Evolutionary conservation across 2,797 vertebrate genomes (phyloP), one percentile per base, ranked within the genome.

Genomic region (Pipistrellus kuhlii): DNA sequence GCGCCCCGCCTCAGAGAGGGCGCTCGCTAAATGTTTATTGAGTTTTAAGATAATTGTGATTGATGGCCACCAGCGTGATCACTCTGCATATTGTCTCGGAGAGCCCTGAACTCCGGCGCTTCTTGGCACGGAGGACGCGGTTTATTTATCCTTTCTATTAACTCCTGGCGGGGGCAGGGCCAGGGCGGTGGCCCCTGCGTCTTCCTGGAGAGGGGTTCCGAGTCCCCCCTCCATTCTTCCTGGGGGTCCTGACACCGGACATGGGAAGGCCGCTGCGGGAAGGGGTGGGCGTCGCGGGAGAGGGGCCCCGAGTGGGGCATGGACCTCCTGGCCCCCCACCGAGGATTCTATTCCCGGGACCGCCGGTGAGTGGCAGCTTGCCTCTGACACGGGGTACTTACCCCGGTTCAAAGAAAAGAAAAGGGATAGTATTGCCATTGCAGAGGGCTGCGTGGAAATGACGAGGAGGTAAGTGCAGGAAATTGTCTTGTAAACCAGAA

Each of bases 21-120:
- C 66, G 69, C 82, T 95, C 88, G 25, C 93, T 91, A 85, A 91
- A 95, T 96, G 97, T 96, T 97, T 96, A 97, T 95, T 92, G 96
- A 96, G 91, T 97, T 97, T 97, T 96, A 96, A 97, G 95, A 97
- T 97, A 95, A 97, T 96, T 93, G 69, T 97, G 97, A 97, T 95
- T 87, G 97, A 97, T 96, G 94, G 95, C 87, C 82, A 93, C 81
- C 48, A 13, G 72, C 88, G 57, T 76, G 32, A 95, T 90, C 92
- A 14, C 93, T 95, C 76, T 90, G 94, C 94, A 85, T 93, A 95
- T 93, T 88, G 90, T 90, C 91, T 90, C 57, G 1, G 91, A 96
- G 96, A 97, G 95, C 91, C 93, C 95, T 92, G 89, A 95, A 96
- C 85, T 66, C 57, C 18, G 48, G 66, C 0, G 44, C 62, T 59